Base-by-base conservation (phyloP, 2,888 invertebrate genomes). In the Acholoe squamosa region DNA sequence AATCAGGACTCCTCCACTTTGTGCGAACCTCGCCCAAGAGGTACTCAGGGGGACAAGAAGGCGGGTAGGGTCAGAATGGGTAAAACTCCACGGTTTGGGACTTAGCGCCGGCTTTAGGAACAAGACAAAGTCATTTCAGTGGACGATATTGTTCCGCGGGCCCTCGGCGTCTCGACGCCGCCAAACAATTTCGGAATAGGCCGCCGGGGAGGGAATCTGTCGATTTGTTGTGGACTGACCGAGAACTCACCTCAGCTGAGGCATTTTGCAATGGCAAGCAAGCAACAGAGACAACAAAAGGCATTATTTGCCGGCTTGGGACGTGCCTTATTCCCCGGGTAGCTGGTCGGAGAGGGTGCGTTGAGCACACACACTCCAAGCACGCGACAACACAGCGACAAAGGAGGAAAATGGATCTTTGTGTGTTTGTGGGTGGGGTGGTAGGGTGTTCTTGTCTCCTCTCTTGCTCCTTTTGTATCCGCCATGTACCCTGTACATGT, bases 221-320 rank as follows among this genome's bases (percentile, higher is more conserved):
- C 71, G 28, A 71, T 71, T 71, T 71, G 71, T 71, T 71, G 71
- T 71, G 71, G 28, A 28, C 71, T 71, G 71, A 71, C 71, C 71
- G 25, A 14, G 28, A 25, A 28, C 71, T 71, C 71, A 71, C 71
- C 71, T 31, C 3, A 0, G 28, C 31, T n/a, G 14, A 71, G 71
- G n/a, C 14, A 28, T 71, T 71, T 28, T 71, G 28, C 31, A 12
- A 7, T 19, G n/a, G 19, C 10, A 7, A 19, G 61, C 71, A 71
- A 28, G 71, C 19, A n/a, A 19, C 1, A 22, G 61, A 22, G 25
- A 1, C 28, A 28, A 71, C 71, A 71, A 71, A 71, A 71, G 71
- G 71, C 25, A 71, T 71, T 28, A 71, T 71, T 71, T 71, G 31
- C 31, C 5, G 14, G 31, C 16, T 25, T 71, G 71, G 71, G 71